Evolutionary conservation across 2,113 vertebrate species (phyloP), one percentile per base, ranked within the genome.

Genomic region (Dunckerocampus dactyliophorus): DNA sequence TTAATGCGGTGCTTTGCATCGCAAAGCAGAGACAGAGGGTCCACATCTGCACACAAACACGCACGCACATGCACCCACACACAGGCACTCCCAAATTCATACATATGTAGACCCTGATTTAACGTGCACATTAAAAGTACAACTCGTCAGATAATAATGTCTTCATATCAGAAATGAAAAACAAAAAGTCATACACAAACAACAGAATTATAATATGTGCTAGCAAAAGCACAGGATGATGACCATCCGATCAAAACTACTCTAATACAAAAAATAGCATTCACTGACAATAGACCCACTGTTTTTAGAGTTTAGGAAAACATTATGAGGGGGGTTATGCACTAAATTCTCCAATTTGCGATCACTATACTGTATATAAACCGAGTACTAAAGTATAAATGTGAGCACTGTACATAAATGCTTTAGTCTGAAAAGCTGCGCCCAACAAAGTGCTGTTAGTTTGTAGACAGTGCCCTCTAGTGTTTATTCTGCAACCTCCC

Each of bases 401-500:
- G 24, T 28, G 24, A 28, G 24, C 5, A 28, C 24, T 28, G 24
- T 28, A 28, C 5, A 39, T 39, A 14, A 43, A 43, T 12, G 39
- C 10, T 12, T 13, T 14, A 14, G 39, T 12, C 12, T 12, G 39
- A 21, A 21, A 48, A 19, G 17, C 9, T 7, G 31, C 3, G 8
- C 8, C 10, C 8, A 49, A 2, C 28, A 22, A 31, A 48, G 39
- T 49, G 49, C 1, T 6, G 19, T 80, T 82, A 65, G 47, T 74
- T 74, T 71, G 82, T 62, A 49, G 62, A 74, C 64, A 78, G 58
- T 24, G 69, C 72, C 85, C 77, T 75, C 87, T 82, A 37, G 74
- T 87, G 87, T 79, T 42, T 10, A 47, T 1, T 1, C 6, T 6
- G 1, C 24, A 53, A 15, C 68, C 15, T 3, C 63, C 45, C 75